Evolutionary conservation across 2,888 invertebrate genomes (phyloP).

Genomic region (Helobdella robusta): DNA sequence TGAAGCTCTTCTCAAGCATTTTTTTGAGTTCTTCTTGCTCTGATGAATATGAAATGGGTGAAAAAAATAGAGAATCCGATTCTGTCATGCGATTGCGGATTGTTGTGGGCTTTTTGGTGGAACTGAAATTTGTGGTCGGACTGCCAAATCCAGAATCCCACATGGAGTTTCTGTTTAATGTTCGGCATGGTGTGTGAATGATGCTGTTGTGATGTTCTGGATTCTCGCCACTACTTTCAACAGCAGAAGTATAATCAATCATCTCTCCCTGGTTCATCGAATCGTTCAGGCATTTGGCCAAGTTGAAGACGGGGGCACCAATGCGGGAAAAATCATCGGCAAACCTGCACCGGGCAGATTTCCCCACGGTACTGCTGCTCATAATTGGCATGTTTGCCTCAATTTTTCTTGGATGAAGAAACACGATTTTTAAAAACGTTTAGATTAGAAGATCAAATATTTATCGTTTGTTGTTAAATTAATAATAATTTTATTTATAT

Average conservation of each 20-base stretch:
- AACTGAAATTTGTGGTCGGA: constrained; percentile 26
- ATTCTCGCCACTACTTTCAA: too few relatives aligned
- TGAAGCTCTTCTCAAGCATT: not conserved
- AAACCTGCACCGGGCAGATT: constrained; percentile 12
- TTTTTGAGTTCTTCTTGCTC: constrained; percentile 4
- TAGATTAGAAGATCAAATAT: too few relatives aligned
- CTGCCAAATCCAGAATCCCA: constrained; percentile 31
- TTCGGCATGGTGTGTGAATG: constrained; percentile 6
- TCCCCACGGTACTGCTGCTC: too few relatives aligned
- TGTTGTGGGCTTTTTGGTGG: constrained; percentile 13
- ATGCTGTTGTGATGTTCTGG: too few relatives aligned
- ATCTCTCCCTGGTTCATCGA: constrained; percentile 8
- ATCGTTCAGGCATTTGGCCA: constrained; percentile 6
- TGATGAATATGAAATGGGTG: constrained; percentile 17
- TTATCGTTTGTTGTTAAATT: too few relatives aligned
- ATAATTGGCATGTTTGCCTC: constrained; percentile 19
- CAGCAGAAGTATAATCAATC: not conserved
- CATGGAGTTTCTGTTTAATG: not conserved
- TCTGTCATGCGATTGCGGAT: not conserved
- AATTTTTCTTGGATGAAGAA: too few relatives aligned
- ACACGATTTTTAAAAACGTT: too few relatives aligned
- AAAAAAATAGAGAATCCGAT: constrained; percentile 1
- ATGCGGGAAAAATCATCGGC: constrained; percentile 8
- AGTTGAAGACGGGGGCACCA: constrained; percentile 10
- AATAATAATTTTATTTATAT: too few relatives aligned